A percentile compares a stretch with the other conserved stretches of the same genome.
These are phyloP conservation scores for Orgyia antiqua DNA, from an alignment of 2,888 invertebrate genomes.

Conservation along the genomic window DNA sequence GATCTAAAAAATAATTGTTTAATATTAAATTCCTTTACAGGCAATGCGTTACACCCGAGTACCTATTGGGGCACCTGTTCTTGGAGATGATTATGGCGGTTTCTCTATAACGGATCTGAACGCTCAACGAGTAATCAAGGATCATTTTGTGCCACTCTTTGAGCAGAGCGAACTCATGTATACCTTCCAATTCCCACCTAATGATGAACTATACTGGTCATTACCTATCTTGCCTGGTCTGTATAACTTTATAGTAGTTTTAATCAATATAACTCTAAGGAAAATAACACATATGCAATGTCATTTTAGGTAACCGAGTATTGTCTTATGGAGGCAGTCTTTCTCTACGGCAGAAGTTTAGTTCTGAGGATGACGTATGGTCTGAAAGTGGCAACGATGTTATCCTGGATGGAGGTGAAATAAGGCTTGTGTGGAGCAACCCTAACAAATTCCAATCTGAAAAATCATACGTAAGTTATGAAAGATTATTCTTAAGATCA, in stretches of 20 bases:
- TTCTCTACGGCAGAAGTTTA: conserved; percentile 84
- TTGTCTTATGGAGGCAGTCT: conserved; percentile 92
- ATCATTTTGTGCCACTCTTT: conserved; percentile 53
- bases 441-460: conserved; percentile 76
- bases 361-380: conserved; percentile 69
- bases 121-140: conserved; percentile 47
- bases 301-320: conserved; percentile 87
- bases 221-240: conserved; percentile 62
- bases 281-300: background rate
- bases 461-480: conserved; percentile 74
- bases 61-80: conserved; percentile 54
- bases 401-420: conserved; percentile 87
- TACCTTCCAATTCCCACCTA: conserved; percentile 45
- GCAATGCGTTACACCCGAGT: conserved; percentile 50
- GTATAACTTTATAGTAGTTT: conserved; percentile 5
- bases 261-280: background rate
- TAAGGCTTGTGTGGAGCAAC: conserved; percentile 87
- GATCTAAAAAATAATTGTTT: too few relatives aligned
- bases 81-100: conserved; percentile 59
- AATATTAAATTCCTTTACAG: too few relatives aligned
- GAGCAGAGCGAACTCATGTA: conserved; percentile 61
- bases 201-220: conserved; percentile 59
- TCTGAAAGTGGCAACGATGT: conserved; percentile 86
- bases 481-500: background rate
- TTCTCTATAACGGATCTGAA: conserved; percentile 56